Percentiles rank a stretch among this genome's conserved stretches.
phyloP scores from a whole-genome alignment of 2,888 invertebrate genomes.

The Hypercompe scribonia region DNA sequence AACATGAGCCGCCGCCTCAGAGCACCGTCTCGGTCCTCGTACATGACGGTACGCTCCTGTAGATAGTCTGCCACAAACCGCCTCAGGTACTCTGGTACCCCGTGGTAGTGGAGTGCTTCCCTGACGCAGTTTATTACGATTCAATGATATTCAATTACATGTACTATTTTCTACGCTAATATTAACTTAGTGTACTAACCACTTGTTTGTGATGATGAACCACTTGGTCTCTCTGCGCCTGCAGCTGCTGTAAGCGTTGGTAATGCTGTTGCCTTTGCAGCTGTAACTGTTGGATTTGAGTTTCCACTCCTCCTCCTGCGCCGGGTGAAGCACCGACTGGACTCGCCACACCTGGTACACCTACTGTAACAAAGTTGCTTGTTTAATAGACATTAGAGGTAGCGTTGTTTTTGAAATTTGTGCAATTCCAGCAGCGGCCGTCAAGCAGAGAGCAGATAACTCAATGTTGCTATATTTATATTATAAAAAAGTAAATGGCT shows the following conservation, averaged over 20 bases:
- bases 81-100: no score
- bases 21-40: no score
- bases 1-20: no score
- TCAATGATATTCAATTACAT: no score
- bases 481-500: not conserved
- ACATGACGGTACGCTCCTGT: no score
- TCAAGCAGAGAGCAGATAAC: no score
- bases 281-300: conserved; percentile 79
- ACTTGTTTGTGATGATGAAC: conserved; percentile 82
- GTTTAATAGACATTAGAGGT: not conserved
- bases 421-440: no score
- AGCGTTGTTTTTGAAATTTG: no score
- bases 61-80: no score
- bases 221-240: conserved; percentile 86
- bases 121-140: no score
- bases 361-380: conserved; percentile 38
- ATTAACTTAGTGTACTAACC: not conserved
- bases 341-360: conserved; percentile 56
- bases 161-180: no score
- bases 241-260: conserved; percentile 88
- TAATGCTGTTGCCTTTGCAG: conserved; percentile 88
- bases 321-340: conserved; percentile 54
- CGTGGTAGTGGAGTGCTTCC: no score
- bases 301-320: conserved; percentile 59
- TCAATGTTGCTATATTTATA: not conserved